Percentiles rank a stretch among this genome's conserved stretches.
Conservation (phyloP, 30 jellyfish, hydroid and myxozoan genomes). For the Rhopilema esculentum region DNA sequence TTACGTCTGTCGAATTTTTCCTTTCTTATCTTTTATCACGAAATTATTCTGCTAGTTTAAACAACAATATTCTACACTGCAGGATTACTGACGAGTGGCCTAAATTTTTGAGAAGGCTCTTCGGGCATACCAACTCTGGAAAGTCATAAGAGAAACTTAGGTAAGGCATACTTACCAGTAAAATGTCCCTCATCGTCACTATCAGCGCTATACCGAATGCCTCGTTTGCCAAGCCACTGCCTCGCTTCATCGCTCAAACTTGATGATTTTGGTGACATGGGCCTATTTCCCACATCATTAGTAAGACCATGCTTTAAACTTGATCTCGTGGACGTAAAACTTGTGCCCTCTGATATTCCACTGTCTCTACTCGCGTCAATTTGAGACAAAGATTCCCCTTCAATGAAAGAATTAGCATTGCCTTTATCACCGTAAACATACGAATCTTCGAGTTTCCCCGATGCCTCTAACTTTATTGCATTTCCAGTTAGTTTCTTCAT, state of each 20-base stretch:
- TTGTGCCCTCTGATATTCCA: constrained; percentile 90
- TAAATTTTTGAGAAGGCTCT: no score
- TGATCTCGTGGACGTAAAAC: constrained; percentile 39
- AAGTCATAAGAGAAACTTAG: no score
- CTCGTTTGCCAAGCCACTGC: constrained; percentile 90
- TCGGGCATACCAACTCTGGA: no score
- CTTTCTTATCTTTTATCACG: no score
- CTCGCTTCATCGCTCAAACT: constrained; percentile 85
- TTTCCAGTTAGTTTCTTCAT: constrained; percentile 55
- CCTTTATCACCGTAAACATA: neutral
- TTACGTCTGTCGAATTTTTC: no score
- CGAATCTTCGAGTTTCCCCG: neutral
- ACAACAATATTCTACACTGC: no score
- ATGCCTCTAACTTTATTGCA: constrained; percentile 39
- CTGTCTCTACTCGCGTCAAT: constrained; percentile 88
- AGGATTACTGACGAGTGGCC: no score
- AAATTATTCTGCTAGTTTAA: no score
- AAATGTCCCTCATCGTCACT: constrained; percentile 52
- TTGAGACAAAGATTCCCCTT: constrained; percentile 22
- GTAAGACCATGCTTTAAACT: neutral
- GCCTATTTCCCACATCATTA: neutral
- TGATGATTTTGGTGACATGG: constrained; percentile 48
- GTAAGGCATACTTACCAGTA: constrained; percentile 7
- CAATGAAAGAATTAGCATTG: constrained; percentile 25
- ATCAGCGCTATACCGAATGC: constrained; percentile 49